Conservation (phyloP, 2,113 vertebrate genomes). For the Ciconia boyciana region DNA sequence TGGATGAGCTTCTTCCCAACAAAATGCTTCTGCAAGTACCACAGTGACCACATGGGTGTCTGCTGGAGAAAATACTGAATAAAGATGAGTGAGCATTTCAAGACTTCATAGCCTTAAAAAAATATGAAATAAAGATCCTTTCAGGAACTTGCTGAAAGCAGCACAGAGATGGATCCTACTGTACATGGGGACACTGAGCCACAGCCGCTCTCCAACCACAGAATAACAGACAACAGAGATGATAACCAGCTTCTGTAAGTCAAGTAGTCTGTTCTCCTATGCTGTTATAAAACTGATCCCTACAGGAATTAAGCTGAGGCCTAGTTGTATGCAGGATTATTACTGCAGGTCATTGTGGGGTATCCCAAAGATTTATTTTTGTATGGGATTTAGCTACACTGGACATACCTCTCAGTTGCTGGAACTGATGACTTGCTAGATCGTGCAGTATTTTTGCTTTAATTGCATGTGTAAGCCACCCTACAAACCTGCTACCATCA, state of each 20-base stretch:
- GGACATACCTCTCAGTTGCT: background rate
- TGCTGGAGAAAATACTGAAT: background rate
- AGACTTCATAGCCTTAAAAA: background rate
- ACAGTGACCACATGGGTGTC: background rate
- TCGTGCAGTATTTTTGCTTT: background rate
- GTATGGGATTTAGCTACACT: background rate
- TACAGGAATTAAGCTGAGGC: background rate
- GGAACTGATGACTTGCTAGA: background rate
- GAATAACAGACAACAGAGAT: background rate
- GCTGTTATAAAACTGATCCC: background rate
- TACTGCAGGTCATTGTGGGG: too few relatives aligned
- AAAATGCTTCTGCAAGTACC: background rate
- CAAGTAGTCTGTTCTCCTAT: background rate
- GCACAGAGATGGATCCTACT: background rate
- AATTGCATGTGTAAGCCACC: background rate
- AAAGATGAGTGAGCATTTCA: background rate
- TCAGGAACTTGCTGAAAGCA: background rate
- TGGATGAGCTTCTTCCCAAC: background rate
- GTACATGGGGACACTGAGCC: background rate
- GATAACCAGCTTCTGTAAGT: background rate
- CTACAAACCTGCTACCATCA: background rate
- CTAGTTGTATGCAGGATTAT: background rate
- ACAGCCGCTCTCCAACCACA: fast-evolving
- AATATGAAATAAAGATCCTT: background rate
- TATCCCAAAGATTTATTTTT: background rate